Evolutionary conservation across 2,797 vertebrate genomes (phyloP).

Genomic region (Mallotus villosus): DNA sequence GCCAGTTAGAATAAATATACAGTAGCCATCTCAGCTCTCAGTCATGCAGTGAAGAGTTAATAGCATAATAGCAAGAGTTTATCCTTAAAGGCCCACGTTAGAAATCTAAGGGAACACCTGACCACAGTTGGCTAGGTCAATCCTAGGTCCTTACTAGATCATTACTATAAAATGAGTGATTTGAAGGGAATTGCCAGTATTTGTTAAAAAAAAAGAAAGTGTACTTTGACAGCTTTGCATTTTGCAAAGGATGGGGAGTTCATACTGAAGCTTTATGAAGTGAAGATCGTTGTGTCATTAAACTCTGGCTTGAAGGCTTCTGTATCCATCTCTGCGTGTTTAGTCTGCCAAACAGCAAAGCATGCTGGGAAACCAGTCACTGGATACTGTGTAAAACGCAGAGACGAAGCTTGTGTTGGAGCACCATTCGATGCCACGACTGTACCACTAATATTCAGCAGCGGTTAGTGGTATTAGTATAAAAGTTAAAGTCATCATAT

Average conservation of each 20-base stretch:
- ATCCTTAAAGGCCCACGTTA: neutral
- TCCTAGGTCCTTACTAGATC: neutral
- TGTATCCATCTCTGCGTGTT: constrained; percentile 23
- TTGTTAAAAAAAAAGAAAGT: no score
- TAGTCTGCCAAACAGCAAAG: constrained; percentile 25
- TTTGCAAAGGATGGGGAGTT: constrained; percentile 23
- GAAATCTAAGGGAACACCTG: neutral
- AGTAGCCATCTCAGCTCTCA: neutral
- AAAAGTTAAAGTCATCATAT: constrained; percentile 22
- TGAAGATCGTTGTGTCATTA: constrained; percentile 46
- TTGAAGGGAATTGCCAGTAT: neutral
- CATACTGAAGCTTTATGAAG: constrained; percentile 29
- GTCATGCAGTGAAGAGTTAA: neutral
- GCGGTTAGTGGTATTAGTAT: constrained; percentile 31
- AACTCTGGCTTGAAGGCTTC: constrained; percentile 8
- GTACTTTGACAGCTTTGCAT: neutral
- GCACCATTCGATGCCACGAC: neutral
- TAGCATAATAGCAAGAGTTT: neutral
- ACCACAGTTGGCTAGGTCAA: neutral
- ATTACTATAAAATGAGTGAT: neutral
- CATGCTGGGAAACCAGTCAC: constrained; percentile 1
- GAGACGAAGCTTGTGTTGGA: constrained; percentile 31
- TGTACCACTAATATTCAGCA: constrained; percentile 11
- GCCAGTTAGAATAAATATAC: neutral
- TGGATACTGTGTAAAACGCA: constrained; percentile 27